phyloP scores from a whole-genome alignment of 1,140 invertebrate species.

The Aphis craccivora region DNA sequence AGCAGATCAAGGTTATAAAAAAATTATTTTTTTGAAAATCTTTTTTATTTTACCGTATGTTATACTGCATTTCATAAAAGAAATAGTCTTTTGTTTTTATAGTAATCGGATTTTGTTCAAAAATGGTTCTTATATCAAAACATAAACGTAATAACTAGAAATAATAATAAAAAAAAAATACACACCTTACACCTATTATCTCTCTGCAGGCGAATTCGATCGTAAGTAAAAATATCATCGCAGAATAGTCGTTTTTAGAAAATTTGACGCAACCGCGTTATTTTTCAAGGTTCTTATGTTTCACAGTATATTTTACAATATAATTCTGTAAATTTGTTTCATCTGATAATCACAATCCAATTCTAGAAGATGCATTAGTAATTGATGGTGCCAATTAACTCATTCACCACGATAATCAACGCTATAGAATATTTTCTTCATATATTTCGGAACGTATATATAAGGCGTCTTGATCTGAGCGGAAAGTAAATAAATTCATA shows the following conservation, averaged over 20 bases:
- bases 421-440: no score
- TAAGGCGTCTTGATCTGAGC: not conserved
- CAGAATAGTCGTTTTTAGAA: not conserved
- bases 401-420: not conserved
- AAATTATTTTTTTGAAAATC: not conserved
- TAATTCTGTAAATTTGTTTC: not conserved
- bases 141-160: not conserved
- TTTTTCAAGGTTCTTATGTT: not conserved
- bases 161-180: conserved; percentile 17
- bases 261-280: not conserved
- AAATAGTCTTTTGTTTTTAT: not conserved
- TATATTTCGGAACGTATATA: not conserved
- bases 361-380: not conserved
- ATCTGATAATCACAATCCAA: not conserved
- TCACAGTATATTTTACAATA: not conserved
- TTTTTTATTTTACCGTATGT: not conserved
- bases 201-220: not conserved
- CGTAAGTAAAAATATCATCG: not conserved
- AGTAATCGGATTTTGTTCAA: not conserved
- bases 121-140: conserved; percentile 14
- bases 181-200: not conserved
- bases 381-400: not conserved
- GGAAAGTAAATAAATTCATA: not conserved
- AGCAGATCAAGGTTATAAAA: not conserved
- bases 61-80: not conserved